phyloP scores from a whole-genome alignment of 2,113 vertebrate genomes.

The Paraplagusia blochii region DNA sequence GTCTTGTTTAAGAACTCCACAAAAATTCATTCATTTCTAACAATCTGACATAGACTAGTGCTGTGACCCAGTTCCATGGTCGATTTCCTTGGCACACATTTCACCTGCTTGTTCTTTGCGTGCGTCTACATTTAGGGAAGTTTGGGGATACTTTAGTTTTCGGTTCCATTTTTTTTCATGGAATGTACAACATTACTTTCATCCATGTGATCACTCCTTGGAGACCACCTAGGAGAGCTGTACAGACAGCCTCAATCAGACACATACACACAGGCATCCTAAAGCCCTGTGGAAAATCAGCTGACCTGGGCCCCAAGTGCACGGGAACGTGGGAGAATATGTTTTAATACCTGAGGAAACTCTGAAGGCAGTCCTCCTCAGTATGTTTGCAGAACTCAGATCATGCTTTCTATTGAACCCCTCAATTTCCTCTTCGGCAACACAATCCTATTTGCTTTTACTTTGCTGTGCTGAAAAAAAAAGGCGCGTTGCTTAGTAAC shows the following conservation, averaged over 20 bases:
- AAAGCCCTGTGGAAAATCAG: slow-evolving; percentile 10
- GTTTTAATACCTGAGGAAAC: slow-evolving; percentile 10
- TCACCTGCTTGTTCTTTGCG: too few relatives aligned
- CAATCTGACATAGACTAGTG: too few relatives aligned
- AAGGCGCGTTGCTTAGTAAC: slow-evolving; percentile 9
- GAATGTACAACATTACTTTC: background rate
- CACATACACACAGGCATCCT: background rate
- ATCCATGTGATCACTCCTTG: background rate
- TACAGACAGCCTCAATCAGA: slow-evolving; percentile 1
- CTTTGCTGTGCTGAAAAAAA: too few relatives aligned
- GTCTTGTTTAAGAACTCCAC: too few relatives aligned
- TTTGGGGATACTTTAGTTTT: too few relatives aligned
- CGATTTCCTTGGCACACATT: too few relatives aligned
- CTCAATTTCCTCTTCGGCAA: slow-evolving; percentile 54
- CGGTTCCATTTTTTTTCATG: too few relatives aligned
- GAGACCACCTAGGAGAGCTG: slow-evolving; percentile 13
- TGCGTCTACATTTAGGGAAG: too few relatives aligned
- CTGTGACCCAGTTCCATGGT: too few relatives aligned
- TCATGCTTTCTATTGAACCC: slow-evolving; percentile 33
- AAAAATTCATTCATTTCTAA: too few relatives aligned
- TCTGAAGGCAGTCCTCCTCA: slow-evolving; percentile 42
- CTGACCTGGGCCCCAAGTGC: slow-evolving; percentile 4
- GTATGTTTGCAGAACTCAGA: slow-evolving; percentile 48
- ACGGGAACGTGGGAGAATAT: slow-evolving; percentile 5
- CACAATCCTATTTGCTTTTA: background rate